Conservation (phyloP, 2,797 vertebrate species). For the Parauchenoglanis punctatus region DNA sequence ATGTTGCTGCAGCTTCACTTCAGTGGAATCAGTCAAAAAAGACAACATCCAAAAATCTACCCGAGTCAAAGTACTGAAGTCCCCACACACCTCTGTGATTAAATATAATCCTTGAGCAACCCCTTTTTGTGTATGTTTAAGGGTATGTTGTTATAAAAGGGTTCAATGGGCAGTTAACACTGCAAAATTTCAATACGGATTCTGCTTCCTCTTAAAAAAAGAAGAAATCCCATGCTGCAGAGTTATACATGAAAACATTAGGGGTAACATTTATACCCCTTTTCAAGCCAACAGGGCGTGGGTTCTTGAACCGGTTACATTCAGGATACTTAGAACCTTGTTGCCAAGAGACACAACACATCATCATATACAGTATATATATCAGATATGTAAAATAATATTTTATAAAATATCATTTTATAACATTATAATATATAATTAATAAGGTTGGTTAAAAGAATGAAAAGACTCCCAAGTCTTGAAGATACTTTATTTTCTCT, state of each 20-base stretch:
- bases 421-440: too few relatives aligned
- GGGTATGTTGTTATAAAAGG: background rate
- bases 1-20: background rate
- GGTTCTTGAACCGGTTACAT: too few relatives aligned
- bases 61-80: background rate
- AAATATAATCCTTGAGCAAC: background rate
- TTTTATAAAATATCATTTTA: too few relatives aligned
- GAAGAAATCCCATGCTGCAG: background rate
- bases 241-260: background rate
- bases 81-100: background rate
- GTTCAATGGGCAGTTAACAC: background rate
- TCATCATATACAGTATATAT: too few relatives aligned
- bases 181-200: background rate
- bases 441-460: background rate
- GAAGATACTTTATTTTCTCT: slow-evolving; percentile 59
- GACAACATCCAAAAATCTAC: background rate
- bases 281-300: too few relatives aligned
- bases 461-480: slow-evolving; percentile 24
- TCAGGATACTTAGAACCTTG: too few relatives aligned
- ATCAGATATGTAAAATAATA: too few relatives aligned
- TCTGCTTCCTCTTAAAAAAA: background rate
- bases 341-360: too few relatives aligned
- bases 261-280: background rate
- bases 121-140: background rate
- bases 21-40: background rate